These are phyloP conservation scores for Pseudotriccus pelzelni DNA, from an alignment of 2,797 vertebrate species.

Conservation along the genomic window DNA sequence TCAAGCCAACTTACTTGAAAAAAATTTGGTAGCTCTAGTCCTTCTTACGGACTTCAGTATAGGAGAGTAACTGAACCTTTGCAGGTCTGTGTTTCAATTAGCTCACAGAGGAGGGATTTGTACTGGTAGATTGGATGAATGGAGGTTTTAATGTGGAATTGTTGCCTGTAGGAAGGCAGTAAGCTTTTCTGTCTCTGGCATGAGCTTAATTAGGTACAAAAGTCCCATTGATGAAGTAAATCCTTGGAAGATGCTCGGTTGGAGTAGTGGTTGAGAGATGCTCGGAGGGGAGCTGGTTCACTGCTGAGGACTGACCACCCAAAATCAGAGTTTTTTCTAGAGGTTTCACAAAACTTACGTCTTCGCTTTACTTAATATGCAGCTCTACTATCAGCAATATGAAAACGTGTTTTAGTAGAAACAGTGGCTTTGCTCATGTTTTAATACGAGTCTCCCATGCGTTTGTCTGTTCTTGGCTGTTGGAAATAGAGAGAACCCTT, in stretches of 20 bases:
- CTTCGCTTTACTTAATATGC: not conserved
- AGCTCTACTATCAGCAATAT: not conserved
- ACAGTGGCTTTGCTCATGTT: not conserved
- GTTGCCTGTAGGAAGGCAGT: not conserved
- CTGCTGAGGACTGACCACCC: not conserved
- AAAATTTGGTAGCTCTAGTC: not conserved
- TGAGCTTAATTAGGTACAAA: not conserved
- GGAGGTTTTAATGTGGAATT: not conserved
- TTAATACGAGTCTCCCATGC: not conserved
- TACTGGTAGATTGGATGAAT: not conserved
- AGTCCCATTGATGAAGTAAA: not conserved
- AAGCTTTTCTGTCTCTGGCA: not conserved
- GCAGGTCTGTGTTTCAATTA: not conserved
- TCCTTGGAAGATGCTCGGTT: not conserved
- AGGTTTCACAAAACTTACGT: not conserved
- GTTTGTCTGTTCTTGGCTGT: not conserved
- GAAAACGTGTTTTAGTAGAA: slow-evolving; percentile 20
- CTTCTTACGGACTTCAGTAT: not conserved
- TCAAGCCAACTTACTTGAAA: not conserved
- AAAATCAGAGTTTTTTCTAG: not conserved
- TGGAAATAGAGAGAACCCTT: slow-evolving; percentile 26
- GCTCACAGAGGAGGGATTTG: not conserved
- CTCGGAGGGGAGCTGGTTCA: not conserved
- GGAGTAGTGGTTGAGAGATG: not conserved
- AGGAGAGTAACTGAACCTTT: not conserved